These are phyloP conservation scores for Ptychadena robeensis DNA, from an alignment of 2,797 vertebrate species.

Conservation along the genomic window DNA sequence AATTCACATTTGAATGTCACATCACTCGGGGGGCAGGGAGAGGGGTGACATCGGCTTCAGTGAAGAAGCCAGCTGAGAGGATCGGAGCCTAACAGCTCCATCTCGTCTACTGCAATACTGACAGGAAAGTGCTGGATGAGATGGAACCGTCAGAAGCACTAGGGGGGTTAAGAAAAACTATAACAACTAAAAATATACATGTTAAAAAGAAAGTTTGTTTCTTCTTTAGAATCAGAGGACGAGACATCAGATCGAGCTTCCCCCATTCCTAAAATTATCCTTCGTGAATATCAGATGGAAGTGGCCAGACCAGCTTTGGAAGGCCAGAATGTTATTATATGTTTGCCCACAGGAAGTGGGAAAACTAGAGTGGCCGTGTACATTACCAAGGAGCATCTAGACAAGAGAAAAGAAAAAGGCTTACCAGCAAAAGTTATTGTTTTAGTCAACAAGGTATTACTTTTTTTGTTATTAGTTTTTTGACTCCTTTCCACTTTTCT, in stretches of 20 bases:
- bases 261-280: slow-evolving; percentile 75
- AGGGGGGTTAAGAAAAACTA: too few relatives aligned
- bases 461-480: background rate
- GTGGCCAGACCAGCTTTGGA: slow-evolving; percentile 88
- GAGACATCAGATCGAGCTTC: slow-evolving; percentile 67
- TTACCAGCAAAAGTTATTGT: slow-evolving; percentile 86
- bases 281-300: slow-evolving; percentile 92
- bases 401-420: slow-evolving; percentile 74
- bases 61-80: too few relatives aligned
- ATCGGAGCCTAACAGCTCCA: too few relatives aligned
- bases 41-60: too few relatives aligned
- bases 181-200: too few relatives aligned
- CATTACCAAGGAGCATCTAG: slow-evolving; percentile 90
- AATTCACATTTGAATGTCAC: too few relatives aligned
- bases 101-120: too few relatives aligned
- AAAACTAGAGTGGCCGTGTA: slow-evolving; percentile 96
- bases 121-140: too few relatives aligned
- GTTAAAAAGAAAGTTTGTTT: background rate
- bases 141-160: too few relatives aligned
- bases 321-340: slow-evolving; percentile 92
- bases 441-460: slow-evolving; percentile 92
- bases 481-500: too few relatives aligned
- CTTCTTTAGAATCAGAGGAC: slow-evolving; percentile 71
- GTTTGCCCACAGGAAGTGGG: slow-evolving; percentile 95
- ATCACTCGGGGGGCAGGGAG: too few relatives aligned